Percentiles rank a stretch among this genome's conserved stretches.
Conservation (phyloP, 2,888 invertebrate genomes). For the Phengaris arion region DNA sequence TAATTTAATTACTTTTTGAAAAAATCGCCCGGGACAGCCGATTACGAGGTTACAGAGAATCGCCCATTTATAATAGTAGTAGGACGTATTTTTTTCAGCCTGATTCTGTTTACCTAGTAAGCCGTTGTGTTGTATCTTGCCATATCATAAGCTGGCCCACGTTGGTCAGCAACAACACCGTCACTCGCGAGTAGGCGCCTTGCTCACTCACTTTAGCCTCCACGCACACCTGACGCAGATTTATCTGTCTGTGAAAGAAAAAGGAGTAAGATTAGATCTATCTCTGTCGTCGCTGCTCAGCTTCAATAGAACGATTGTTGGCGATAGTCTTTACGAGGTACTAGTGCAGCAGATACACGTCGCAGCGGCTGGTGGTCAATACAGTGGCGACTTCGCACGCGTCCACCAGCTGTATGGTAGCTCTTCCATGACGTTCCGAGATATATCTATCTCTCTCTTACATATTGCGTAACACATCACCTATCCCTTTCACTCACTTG, state of each 20-base stretch:
- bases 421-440: too few species aligned
- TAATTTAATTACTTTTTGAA: too few species aligned
- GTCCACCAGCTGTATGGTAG: constrained; percentile 43
- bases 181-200: constrained; percentile 73
- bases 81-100: too few species aligned
- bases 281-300: neutral
- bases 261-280: neutral
- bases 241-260: constrained; percentile 58
- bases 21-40: too few species aligned
- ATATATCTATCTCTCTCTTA: neutral
- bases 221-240: constrained; percentile 66
- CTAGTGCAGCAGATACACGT: constrained; percentile 85
- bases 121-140: constrained; percentile 80
- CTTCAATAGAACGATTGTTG: constrained; percentile 61
- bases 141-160: constrained; percentile 83
- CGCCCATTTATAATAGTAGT: too few species aligned
- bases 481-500: constrained; percentile 56
- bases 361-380: constrained; percentile 82
- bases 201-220: constrained; percentile 69
- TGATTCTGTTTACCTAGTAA: constrained; percentile 63
- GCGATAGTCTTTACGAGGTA: constrained; percentile 85
- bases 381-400: constrained; percentile 85
- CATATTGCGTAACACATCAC: neutral
- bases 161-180: constrained; percentile 80
- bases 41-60: neutral